Base-by-base conservation (phyloP, 2,797 vertebrate species). In the Microcaecilia unicolor region DNA sequence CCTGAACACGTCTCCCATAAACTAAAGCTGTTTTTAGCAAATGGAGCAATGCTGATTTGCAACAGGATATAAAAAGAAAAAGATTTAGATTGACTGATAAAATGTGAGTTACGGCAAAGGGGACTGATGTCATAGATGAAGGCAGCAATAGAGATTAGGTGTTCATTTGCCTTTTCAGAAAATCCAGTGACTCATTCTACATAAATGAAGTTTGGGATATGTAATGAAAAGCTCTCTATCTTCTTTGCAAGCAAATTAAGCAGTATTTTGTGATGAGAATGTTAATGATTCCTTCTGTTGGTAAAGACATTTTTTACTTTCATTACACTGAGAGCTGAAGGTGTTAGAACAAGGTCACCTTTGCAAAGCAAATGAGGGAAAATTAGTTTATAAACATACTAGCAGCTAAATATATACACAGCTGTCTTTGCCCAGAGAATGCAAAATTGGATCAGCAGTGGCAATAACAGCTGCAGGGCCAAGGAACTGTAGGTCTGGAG, bases 171-270 rank as follows among this genome's bases (percentile, higher is more conserved):
- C 40, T 74, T 78, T 78, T 66, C 60, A 71, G 68, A 58, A 60
- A 43, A 42, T 17, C 46, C 55, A 41, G 62, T 82, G 77, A 76
- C 59, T 80, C 74, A 80, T 70, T 65, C 53, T 52, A 64, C 67
- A 61, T 44, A 82, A 83, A 76, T 70, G 66, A 74, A 78, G 71
- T 78, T 81, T 83, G 67, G 72, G 67, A 79, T 80, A 68, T 65
- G 61, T 67, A 74, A 81, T 81, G 72, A 76, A 82, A 81, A 72
- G 73, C 68, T 72, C 76, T 76, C 67, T 70, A 62, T 74, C 64
- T 64, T 64, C 48, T 66, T 62, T 61, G 58, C 53, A 68, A 74
- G 70, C 51, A 74, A 81, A 82, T 82, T 79, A 81, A 43, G 42
- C 67, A 48, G 48, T 65, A 64, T 72, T 78, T 72, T 76, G 64